Conservation (phyloP, 2,113 vertebrate species). For the Sardina pilchardus region DNA sequence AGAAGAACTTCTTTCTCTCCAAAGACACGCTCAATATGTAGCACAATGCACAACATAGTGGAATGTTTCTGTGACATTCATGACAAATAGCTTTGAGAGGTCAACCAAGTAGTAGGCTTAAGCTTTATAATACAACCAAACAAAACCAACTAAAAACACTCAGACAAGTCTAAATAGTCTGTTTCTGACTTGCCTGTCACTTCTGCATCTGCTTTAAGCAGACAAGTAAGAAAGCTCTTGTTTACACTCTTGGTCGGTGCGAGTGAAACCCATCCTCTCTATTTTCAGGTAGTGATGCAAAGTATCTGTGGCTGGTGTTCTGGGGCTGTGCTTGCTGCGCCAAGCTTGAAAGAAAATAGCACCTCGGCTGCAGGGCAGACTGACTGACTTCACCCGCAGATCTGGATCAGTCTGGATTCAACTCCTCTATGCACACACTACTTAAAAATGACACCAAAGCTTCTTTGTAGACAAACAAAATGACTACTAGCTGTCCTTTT, state of each 20-base stretch:
- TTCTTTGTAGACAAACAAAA: not conserved
- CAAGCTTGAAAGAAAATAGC: conserved; percentile 8
- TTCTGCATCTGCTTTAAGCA: not conserved
- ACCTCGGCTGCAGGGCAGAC: not conserved
- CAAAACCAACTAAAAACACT: not conserved
- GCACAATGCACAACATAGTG: not conserved
- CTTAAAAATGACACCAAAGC: not conserved
- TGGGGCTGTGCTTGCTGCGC: conserved; percentile 49
- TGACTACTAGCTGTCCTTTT: not conserved
- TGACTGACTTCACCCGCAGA: not conserved
- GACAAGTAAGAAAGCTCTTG: conserved; percentile 19
- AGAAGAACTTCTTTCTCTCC: not conserved
- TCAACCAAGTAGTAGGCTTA: too few species aligned
- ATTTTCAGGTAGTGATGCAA: conserved; percentile 58
- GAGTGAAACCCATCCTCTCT: conserved; percentile 47
- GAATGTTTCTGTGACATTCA: not conserved
- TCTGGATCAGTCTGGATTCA: not conserved
- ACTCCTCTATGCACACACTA: not conserved
- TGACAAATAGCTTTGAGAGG: too few species aligned
- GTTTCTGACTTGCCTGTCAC: not conserved
- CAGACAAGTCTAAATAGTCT: not conserved
- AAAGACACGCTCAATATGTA: not conserved
- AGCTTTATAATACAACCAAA: not conserved
- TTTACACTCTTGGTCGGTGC: not conserved
- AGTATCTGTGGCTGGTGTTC: conserved; percentile 55